Conservation (phyloP, 2,113 vertebrate species). For the Cyanoramphus novaezelandiae region DNA sequence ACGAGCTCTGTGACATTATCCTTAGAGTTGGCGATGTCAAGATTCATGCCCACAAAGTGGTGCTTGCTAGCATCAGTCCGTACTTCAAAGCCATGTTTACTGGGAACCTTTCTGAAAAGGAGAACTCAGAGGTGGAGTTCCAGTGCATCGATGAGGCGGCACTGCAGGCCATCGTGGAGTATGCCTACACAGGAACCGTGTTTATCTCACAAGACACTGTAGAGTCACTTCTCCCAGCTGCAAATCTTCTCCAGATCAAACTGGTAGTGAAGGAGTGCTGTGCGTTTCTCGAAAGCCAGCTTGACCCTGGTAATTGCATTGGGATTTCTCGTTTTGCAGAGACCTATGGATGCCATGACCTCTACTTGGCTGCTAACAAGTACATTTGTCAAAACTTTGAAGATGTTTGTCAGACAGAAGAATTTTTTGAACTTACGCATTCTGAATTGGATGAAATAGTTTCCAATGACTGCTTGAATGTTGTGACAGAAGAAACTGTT, state of each 20-base stretch:
- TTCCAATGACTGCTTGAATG: conserved; percentile 96
- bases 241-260: conserved; percentile 97
- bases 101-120: conserved; percentile 94
- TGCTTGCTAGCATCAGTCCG: conserved; percentile 96
- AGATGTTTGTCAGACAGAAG: conserved; percentile 94
- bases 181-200: conserved; percentile 95
- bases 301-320: conserved; percentile 96
- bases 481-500: conserved; percentile 92
- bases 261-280: conserved; percentile 97
- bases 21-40: conserved; percentile 94
- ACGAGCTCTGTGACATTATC: conserved; percentile 93
- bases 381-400: conserved; percentile 98
- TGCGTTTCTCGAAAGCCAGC: conserved; percentile 93
- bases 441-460: conserved; percentile 94
- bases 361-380: conserved; percentile 91
- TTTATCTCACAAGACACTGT: conserved; percentile 98
- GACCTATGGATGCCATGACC: conserved; percentile 94
- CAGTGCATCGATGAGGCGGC: conserved; percentile 93
- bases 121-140: conserved; percentile 95
- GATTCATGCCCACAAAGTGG: conserved; percentile 96
- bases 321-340: conserved; percentile 98
- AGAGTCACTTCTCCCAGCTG: conserved; percentile 93
- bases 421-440: conserved; percentile 94
- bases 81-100: conserved; percentile 99
- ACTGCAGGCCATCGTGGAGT: conserved; percentile 95